These are phyloP conservation scores for Aldabrachelys gigantea DNA, from an alignment of 2,113 vertebrate species.

Conservation along the genomic window DNA sequence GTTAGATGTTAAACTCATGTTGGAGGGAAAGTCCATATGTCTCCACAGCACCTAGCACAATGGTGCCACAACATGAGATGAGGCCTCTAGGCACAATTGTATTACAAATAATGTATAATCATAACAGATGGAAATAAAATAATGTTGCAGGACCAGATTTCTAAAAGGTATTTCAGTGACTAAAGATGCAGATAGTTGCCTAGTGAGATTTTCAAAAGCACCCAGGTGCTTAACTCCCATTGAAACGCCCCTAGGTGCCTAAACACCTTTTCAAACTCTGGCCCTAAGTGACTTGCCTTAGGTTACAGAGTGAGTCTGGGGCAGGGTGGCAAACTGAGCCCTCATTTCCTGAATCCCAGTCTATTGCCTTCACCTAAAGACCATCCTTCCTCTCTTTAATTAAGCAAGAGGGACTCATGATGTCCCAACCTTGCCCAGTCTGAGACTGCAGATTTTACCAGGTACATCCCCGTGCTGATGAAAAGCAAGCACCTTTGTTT, in stretches of 20 bases:
- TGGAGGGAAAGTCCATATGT: not conserved
- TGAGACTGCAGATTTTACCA: not conserved
- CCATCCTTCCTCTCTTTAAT: not conserved
- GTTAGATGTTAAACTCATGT: not conserved
- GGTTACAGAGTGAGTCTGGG: not conserved
- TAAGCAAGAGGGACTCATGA: not conserved
- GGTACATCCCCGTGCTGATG: not conserved
- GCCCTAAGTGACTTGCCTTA: not conserved
- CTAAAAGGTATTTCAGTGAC: no score
- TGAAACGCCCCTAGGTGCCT: not conserved
- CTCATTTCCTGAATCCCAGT: not conserved
- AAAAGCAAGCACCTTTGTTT: not conserved
- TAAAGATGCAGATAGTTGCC: no score
- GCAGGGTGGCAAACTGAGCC: not conserved
- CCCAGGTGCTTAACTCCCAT: not conserved
- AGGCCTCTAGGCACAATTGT: rapidly evolving
- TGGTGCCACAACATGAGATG: rapidly evolving
- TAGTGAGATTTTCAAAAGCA: not conserved
- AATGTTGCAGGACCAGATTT: no score
- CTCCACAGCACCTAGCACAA: not conserved
- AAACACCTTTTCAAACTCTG: not conserved
- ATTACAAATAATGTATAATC: rapidly evolving
- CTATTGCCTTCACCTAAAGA: not conserved
- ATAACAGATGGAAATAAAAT: not conserved
- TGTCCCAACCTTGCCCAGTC: not conserved